These are phyloP conservation scores for Bombyx mori DNA, from an alignment of 1,140 invertebrate genomes.

Conservation along the genomic window DNA sequence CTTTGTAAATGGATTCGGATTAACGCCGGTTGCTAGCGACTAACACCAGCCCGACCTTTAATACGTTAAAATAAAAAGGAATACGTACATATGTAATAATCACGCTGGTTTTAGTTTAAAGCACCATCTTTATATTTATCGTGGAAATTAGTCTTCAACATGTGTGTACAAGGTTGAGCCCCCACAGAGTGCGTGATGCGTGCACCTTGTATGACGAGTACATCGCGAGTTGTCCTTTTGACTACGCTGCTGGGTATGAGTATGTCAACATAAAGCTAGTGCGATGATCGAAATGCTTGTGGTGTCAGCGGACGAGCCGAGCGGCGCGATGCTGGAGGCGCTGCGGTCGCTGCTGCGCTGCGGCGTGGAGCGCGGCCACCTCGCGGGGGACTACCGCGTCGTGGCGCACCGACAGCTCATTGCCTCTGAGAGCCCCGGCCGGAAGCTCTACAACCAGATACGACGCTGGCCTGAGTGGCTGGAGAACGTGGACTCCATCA, in stretches of 20 bases:
- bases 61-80: too few relatives aligned
- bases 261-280: not conserved
- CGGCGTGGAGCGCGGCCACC: conserved; percentile 72
- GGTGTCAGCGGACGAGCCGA: conserved; percentile 72
- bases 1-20: too few relatives aligned
- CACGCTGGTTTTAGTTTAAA: too few relatives aligned
- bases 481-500: conserved; percentile 9
- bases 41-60: too few relatives aligned
- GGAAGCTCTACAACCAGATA: conserved; percentile 73
- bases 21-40: too few relatives aligned
- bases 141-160: too few relatives aligned
- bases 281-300: not conserved
- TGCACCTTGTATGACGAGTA: not conserved
- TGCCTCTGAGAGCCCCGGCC: conserved; percentile 75
- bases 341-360: conserved; percentile 74
- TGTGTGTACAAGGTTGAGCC: too few relatives aligned
- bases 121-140: too few relatives aligned
- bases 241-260: not conserved
- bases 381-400: conserved; percentile 73
- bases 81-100: too few relatives aligned
- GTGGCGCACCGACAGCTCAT: conserved; percentile 76
- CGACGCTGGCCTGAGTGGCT: conserved; percentile 73
- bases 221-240: too few relatives aligned
- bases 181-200: too few relatives aligned
- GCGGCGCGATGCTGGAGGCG: conserved; percentile 69